Base-by-base conservation (phyloP, 2,113 vertebrate genomes). In the Podarcis raffonei region DNA sequence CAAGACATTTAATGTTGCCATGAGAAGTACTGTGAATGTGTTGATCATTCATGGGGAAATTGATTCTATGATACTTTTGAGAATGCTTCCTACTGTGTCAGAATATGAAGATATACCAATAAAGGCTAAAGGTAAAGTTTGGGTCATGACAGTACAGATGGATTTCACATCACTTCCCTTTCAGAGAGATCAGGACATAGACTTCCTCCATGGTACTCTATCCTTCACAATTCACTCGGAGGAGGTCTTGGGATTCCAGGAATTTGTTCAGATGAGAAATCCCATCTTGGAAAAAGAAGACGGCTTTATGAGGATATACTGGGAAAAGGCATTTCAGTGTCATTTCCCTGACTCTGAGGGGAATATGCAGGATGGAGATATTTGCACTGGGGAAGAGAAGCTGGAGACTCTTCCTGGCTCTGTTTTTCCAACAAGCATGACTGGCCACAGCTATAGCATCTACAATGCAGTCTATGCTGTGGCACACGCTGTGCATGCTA, bases 101-200 rank as follows among this genome's bases (percentile, higher is more conserved):
- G 18, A n/a, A 68, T 86, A 30, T 48, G 75, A 78, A 6, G 18
- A 42, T 13, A 13, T 68, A 23, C 39, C 59, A 13, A 30, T 25
- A 5, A 48, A 42, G 27, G 37, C 22, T 35, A 85, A 62, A 75
- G 53, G 71, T 8, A 75, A 74, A 35, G 71, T 86, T 30, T 86
- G 37, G 59, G 22, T 86, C 25, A 78, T 86, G 85, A 78, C 37
- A 2, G 35, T 74, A 5, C 74, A 86, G 74, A 78, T 86, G 35
- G 85, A 86, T 12, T 86, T 86, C 32, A 86, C 75, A 86, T 68
- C 85, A 13, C 39, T 86, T 66, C 37, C 85, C 9, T 32, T 59
- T 66, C 18, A 78, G 48, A 86, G 12, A 66, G 30, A 32, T 3
- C n/a, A 18, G 30, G 35, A 39, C 59, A 66, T 86, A 86, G 35